These are phyloP conservation scores for Macrophya alboannulata DNA, from an alignment of 2,888 invertebrate genomes.

Conservation along the genomic window DNA sequence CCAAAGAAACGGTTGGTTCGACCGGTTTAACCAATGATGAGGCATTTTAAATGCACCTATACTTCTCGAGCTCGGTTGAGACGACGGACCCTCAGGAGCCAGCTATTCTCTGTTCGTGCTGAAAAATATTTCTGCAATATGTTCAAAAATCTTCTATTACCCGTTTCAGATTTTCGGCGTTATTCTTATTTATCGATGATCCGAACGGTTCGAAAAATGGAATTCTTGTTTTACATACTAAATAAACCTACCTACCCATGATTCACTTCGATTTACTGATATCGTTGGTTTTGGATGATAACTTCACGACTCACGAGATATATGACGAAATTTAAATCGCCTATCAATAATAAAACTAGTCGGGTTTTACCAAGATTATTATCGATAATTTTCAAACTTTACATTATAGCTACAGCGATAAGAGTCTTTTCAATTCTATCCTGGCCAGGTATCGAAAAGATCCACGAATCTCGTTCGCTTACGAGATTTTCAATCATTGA, in stretches of 20 bases:
- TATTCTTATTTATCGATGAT: not conserved
- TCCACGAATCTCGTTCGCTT: not conserved
- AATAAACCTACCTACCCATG: not conserved
- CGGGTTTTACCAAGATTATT: not conserved
- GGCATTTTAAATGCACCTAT: conserved; percentile 57
- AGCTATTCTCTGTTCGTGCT: not conserved
- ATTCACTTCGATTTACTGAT: not conserved
- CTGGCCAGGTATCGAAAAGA: not conserved
- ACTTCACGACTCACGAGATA: not conserved
- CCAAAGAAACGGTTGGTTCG: conserved; percentile 44
- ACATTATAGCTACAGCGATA: not conserved
- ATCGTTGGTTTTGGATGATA: not conserved
- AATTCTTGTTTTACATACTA: not conserved
- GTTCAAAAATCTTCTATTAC: not conserved
- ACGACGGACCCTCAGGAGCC: not conserved
- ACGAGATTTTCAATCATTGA: not conserved
- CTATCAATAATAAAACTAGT: not conserved
- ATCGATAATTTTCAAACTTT: not conserved
- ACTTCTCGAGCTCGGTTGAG: too few relatives aligned
- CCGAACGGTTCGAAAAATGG: not conserved
- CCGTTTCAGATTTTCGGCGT: not conserved
- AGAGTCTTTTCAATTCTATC: not conserved
- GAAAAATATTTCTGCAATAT: not conserved
- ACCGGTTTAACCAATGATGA: conserved; percentile 59
- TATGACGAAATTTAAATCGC: not conserved